Base-by-base conservation (phyloP, 2,888 invertebrate species). In the Falcaria lacertinaria region DNA sequence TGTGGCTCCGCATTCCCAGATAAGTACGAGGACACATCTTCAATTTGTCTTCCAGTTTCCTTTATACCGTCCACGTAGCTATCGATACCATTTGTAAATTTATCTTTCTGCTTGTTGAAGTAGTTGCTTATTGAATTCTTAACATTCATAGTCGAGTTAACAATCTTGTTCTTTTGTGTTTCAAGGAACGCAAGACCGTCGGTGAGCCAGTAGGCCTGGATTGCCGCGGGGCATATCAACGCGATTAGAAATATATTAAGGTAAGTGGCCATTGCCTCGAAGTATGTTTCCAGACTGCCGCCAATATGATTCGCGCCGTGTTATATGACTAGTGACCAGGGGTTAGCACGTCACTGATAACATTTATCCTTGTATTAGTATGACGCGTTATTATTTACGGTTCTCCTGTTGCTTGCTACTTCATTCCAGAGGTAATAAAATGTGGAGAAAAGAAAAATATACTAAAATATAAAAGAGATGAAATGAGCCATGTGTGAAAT, bases 41-140 rank as follows among this genome's bases (percentile, higher is more conserved):
- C 51, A 1, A 79, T 54, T 39, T 70, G 73, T 28, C 63, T 62
- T 11, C 77, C 74, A 32, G 49, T 76, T 33, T 73, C 68, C 36
- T 76, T 68, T 1, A 81, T 57, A 42, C 52, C 68, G 34, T 79
- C 70, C 0, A 82, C 60, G 46, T 82, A 85, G 25, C 44, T 73
- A 42, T 70, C 74, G 1, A 83, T 58, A 41, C 80, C 79, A 0
- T 65, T 43, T 4, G 62, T 60, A 14, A 87, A 64, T 32, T 70
- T 68, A 45, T 62, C 66, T 32, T 80, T 4, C 19, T n/a, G n/a
- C n/a, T n/a, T n/a, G n/a, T n/a, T n/a, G n/a, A n/a, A n/a, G n/a
- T n/a, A n/a, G n/a, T n/a, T n/a, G n/a, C n/a, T n/a, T n/a, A 36
- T 14, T 19, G 13, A 22, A 13, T 36, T 19, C 19, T 36, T 4